These are phyloP conservation scores for Ditula angustiorana DNA, from an alignment of 2,888 invertebrate species.

Conservation along the genomic window DNA sequence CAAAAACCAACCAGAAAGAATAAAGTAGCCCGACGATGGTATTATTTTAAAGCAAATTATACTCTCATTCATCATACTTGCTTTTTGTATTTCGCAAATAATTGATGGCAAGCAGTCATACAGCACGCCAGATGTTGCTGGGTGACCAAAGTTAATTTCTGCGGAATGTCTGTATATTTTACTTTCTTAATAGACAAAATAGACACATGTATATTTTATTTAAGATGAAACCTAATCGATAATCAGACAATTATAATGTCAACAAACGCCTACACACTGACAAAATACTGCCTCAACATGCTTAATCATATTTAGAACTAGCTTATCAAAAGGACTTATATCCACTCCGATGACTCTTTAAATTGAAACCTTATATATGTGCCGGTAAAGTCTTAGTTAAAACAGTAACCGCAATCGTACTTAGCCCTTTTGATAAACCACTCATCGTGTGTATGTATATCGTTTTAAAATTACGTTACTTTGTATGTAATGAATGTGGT, in stretches of 20 bases:
- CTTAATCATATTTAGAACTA: not conserved
- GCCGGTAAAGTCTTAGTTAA: not conserved
- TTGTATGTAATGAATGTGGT: slow-evolving; percentile 49
- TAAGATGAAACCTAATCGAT: not conserved
- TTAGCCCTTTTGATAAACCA: not conserved
- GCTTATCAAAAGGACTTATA: not conserved
- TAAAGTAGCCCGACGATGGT: too few relatives aligned
- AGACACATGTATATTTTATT: not conserved
- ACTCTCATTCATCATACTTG: too few relatives aligned
- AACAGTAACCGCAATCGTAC: not conserved
- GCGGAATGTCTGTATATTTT: too few relatives aligned
- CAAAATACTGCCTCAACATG: not conserved
- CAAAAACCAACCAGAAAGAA: too few relatives aligned
- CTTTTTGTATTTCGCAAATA: too few relatives aligned
- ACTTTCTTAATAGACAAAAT: not conserved
- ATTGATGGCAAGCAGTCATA: too few relatives aligned
- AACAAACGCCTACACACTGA: slow-evolving; percentile 7
- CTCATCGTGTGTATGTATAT: not conserved
- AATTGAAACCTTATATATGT: not conserved
- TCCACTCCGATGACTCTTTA: not conserved
- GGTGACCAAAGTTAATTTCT: too few relatives aligned
- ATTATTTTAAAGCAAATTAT: too few relatives aligned
- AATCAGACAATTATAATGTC: not conserved
- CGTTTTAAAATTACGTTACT: slow-evolving; percentile 17
- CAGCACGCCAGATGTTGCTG: too few relatives aligned